Conservation (phyloP, 2,888 invertebrate species). For the Flexamia atlantica region DNA sequence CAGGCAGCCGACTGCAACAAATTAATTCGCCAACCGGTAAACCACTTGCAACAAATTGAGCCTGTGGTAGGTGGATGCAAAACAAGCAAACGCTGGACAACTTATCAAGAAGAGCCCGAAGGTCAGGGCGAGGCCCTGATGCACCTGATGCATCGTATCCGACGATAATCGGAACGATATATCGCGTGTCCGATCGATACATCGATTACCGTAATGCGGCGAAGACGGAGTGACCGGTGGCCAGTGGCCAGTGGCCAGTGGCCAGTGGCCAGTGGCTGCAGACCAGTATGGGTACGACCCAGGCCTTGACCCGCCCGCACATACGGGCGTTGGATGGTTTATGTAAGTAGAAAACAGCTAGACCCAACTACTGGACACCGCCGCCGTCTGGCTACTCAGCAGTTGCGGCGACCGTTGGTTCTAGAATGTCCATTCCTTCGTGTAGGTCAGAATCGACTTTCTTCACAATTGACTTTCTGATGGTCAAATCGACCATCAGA, state of each 20-base stretch:
- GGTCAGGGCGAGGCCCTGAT: background rate
- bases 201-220: too few relatives aligned
- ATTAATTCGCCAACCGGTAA: conserved; percentile 18
- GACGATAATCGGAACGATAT: background rate
- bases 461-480: too few relatives aligned
- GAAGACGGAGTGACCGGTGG: background rate
- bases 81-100: background rate
- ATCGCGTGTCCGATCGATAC: background rate
- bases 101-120: background rate
- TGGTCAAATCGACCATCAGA: too few relatives aligned
- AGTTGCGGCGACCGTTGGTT: too few relatives aligned
- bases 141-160: conserved; percentile 15
- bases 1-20: conserved; percentile 10
- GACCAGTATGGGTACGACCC: background rate
- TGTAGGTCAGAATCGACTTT: too few relatives aligned
- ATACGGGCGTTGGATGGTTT: background rate
- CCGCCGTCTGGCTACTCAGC: background rate
- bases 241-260: background rate
- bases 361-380: background rate
- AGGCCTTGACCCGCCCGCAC: conserved; percentile 33
- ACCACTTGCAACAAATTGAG: conserved; percentile 13
- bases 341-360: conserved; percentile 18
- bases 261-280: background rate
- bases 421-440: too few relatives aligned
- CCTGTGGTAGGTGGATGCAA: conserved; percentile 6